phyloP scores from a whole-genome alignment of 1,140 invertebrate species.

The Pectinophora gossypiella region DNA sequence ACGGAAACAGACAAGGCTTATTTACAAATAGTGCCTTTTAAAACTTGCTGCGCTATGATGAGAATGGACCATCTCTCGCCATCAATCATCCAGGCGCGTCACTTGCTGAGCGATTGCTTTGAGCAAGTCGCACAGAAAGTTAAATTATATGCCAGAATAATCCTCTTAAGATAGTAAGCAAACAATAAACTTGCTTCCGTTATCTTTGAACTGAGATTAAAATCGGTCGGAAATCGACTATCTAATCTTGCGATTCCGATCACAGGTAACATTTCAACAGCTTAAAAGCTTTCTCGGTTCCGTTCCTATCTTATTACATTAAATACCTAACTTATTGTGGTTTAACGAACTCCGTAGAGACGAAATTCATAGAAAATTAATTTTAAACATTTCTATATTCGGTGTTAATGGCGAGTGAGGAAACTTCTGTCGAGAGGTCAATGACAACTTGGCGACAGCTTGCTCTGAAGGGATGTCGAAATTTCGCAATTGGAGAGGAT shows the following conservation, averaged over 20 bases:
- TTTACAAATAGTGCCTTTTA: conserved; percentile 15
- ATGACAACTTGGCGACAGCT: conserved; percentile 16
- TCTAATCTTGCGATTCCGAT: background rate
- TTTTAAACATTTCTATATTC: background rate
- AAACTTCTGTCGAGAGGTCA: conserved; percentile 15
- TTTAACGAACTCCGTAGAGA: background rate
- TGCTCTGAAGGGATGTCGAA: conserved; percentile 10
- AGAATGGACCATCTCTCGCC: background rate
- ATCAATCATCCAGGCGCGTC: background rate
- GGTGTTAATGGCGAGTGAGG: conserved; percentile 15
- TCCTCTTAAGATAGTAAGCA: background rate
- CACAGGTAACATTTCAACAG: background rate
- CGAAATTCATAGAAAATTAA: background rate
- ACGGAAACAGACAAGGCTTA: conserved; percentile 24
- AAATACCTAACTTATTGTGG: background rate
- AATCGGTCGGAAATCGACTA: background rate
- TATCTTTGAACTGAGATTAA: background rate
- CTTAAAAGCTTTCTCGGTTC: background rate
- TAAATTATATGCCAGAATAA: background rate
- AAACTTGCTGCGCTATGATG: conserved; percentile 1
- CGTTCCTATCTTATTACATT: background rate
- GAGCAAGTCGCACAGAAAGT: background rate
- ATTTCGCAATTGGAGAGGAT: background rate
- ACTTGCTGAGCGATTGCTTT: background rate
- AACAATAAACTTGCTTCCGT: background rate